These are phyloP conservation scores for Typhlichthys subterraneus DNA, from an alignment of 2,797 vertebrate genomes.

Conservation along the genomic window DNA sequence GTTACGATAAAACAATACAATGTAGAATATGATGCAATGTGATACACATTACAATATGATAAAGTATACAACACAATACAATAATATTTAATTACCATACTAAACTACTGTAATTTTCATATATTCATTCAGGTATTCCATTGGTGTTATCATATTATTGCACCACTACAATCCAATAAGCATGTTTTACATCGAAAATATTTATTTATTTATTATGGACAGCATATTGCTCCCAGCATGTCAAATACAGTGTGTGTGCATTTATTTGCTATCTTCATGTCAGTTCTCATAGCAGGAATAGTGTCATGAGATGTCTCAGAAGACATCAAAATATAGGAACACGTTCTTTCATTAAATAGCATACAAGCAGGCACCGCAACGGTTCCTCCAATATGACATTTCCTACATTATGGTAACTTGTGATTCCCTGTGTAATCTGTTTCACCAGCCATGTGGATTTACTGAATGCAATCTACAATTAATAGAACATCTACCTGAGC, in stretches of 20 bases:
- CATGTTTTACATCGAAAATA: slow-evolving; percentile 26
- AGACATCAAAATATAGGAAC: slow-evolving; percentile 62
- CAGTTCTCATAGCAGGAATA: slow-evolving; percentile 51
- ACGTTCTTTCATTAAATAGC: slow-evolving; percentile 71
- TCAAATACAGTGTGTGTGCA: slow-evolving; percentile 41
- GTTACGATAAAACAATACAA: too few species aligned
- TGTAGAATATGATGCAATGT: too few species aligned
- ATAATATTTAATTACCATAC: too few species aligned
- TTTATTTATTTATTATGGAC: slow-evolving; percentile 16
- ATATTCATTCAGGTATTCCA: background rate
- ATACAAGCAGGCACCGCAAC: slow-evolving; percentile 57
- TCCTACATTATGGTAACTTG: slow-evolving; percentile 59
- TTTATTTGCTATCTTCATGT: slow-evolving; percentile 63
- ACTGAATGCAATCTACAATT: slow-evolving; percentile 52
- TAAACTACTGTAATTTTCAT: background rate
- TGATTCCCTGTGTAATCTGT: slow-evolving; percentile 68
- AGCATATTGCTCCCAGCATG: slow-evolving; percentile 42
- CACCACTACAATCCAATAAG: background rate
- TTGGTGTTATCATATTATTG: slow-evolving; percentile 1
- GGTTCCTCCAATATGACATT: slow-evolving; percentile 56
- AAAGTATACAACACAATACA: too few species aligned
- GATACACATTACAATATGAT: too few species aligned
- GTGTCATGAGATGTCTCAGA: slow-evolving; percentile 59
- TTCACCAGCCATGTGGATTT: slow-evolving; percentile 50
- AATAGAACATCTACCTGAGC: slow-evolving; percentile 57